Evolutionary conservation across 2,888 invertebrate genomes (phyloP).

Genomic region (Phyllotreta striolata): DNA sequence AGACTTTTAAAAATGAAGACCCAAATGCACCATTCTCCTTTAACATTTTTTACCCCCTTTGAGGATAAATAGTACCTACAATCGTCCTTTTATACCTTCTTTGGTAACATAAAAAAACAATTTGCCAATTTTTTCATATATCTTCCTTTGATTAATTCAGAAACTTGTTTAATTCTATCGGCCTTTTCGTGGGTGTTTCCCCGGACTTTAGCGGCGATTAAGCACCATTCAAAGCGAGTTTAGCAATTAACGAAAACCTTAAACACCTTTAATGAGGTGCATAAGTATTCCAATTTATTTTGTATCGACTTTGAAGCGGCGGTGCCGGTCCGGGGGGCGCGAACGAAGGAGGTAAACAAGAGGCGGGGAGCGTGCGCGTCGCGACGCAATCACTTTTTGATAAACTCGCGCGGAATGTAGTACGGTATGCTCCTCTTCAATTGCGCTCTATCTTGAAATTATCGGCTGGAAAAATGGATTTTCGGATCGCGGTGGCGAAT

Average conservation of each 20-base stretch:
- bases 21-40: no score
- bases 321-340: constrained; percentile 48
- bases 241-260: constrained; percentile 4
- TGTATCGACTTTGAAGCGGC: constrained; percentile 48
- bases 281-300: constrained; percentile 32
- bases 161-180: no score
- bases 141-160: no score
- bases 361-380: constrained; percentile 47
- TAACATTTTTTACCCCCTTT: no score
- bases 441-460: constrained; percentile 35
- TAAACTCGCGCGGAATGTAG: constrained; percentile 46
- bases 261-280: constrained; percentile 21
- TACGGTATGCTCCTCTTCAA: constrained; percentile 38
- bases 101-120: no score
- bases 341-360: constrained; percentile 37
- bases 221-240: background rate
- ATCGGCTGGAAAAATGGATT: constrained; percentile 27
- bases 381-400: constrained; percentile 47
- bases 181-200: no score
- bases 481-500: background rate
- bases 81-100: no score
- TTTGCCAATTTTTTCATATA: no score
- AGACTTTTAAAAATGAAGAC: no score
- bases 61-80: no score
- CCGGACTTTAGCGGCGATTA: background rate